Evolutionary conservation across 2,888 invertebrate species (phyloP).

Genomic region (Hydropsyche betteni): DNA sequence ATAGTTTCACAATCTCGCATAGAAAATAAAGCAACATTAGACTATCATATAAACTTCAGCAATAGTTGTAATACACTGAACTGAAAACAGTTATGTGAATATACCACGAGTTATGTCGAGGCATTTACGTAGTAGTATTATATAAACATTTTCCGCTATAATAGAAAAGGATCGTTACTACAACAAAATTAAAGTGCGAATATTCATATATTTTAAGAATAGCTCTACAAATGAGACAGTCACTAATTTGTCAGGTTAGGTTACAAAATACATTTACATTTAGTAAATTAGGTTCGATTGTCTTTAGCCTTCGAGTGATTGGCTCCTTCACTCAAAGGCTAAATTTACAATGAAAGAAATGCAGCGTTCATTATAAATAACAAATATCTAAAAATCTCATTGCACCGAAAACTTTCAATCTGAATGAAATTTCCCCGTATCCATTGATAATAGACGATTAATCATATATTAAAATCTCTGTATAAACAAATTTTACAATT

Average conservation of each 20-base stretch:
- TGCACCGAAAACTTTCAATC: slow-evolving; percentile 23
- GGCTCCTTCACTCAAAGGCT: slow-evolving; percentile 49
- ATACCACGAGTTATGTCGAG: slow-evolving; percentile 47
- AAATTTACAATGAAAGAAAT: slow-evolving; percentile 47
- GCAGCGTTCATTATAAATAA: slow-evolving; percentile 42
- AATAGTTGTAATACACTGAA: slow-evolving; percentile 65
- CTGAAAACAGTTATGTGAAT: slow-evolving; percentile 55
- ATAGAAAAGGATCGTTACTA: slow-evolving; percentile 51
- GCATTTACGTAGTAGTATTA: slow-evolving; percentile 49
- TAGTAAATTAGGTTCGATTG: slow-evolving; percentile 49
- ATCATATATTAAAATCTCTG: slow-evolving; percentile 10
- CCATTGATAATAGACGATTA: background rate
- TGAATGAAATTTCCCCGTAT: too few relatives aligned
- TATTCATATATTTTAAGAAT: slow-evolving; percentile 50
- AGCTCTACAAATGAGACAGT: slow-evolving; percentile 51
- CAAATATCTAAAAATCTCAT: slow-evolving; percentile 44
- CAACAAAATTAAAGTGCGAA: slow-evolving; percentile 51
- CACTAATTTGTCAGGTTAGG: slow-evolving; percentile 52
- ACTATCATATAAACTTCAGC: slow-evolving; percentile 68
- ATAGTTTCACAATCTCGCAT: slow-evolving; percentile 69
- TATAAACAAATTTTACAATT: slow-evolving; percentile 21
- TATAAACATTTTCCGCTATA: slow-evolving; percentile 48
- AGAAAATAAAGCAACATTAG: slow-evolving; percentile 70
- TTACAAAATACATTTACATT: slow-evolving; percentile 49
- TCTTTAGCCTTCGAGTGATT: slow-evolving; percentile 49